Percentiles rank a stretch among this genome's conserved stretches.
phyloP scores from a whole-genome alignment of 2,888 invertebrate species.

The Drosophila macrospina region DNA sequence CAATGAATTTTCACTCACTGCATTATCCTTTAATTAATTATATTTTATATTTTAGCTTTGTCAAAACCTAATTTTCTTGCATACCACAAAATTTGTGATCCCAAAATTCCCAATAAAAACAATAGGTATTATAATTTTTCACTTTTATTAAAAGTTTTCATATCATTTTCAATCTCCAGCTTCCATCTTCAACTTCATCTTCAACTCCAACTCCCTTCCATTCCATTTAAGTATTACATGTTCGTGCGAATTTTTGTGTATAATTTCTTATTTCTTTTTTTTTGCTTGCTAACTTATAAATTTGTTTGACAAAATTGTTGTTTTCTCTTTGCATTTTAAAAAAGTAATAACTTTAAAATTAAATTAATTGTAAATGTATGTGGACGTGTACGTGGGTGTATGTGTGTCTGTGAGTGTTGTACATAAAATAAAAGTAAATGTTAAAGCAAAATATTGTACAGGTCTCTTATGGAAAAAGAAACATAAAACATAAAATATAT shows the following conservation, averaged over 20 bases:
- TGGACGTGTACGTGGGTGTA: slow-evolving; percentile 36
- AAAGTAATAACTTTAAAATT: slow-evolving; percentile 75
- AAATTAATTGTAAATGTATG: slow-evolving; percentile 62
- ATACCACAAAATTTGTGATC: too few relatives aligned
- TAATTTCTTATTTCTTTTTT: slow-evolving; percentile 19
- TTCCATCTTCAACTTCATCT: slow-evolving; percentile 22
- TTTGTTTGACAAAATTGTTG: slow-evolving; percentile 67
- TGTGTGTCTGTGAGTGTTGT: slow-evolving; percentile 30
- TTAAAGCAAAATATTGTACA: slow-evolving; percentile 78
- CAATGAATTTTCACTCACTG: too few relatives aligned
- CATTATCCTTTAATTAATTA: too few relatives aligned
- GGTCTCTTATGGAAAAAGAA: slow-evolving; percentile 51
- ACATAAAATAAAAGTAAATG: slow-evolving; percentile 57
- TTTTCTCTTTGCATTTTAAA: slow-evolving; percentile 57
- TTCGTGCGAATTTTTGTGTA: slow-evolving; percentile 59
- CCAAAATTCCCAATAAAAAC: neutral
- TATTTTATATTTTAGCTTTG: too few relatives aligned
- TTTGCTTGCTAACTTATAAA: slow-evolving; percentile 46
- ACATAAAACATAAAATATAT: slow-evolving; percentile 41
- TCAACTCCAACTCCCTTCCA: slow-evolving; percentile 19
- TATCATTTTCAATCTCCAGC: slow-evolving; percentile 48
- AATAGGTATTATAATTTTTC: slow-evolving; percentile 23
- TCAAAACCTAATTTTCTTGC: too few relatives aligned
- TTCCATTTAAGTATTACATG: slow-evolving; percentile 55
- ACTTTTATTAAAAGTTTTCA: slow-evolving; percentile 74